Evolutionary conservation across 2,113 vertebrate species (phyloP).

Genomic region (Bubo blakistoni): DNA sequence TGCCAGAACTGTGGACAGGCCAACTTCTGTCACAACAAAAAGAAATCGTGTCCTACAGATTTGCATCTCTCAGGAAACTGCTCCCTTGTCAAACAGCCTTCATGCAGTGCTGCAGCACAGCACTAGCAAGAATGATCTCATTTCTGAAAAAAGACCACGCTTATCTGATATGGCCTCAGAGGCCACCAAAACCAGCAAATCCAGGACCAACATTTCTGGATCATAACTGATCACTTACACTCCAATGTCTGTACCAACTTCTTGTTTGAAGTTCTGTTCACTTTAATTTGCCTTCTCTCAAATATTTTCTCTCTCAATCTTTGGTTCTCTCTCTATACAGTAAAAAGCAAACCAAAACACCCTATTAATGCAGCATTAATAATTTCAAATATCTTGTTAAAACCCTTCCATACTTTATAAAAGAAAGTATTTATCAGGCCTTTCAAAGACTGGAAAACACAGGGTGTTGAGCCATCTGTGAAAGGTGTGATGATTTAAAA

Average conservation of each 20-base stretch:
- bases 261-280: background rate
- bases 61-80: background rate
- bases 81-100: background rate
- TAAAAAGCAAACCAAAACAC: background rate
- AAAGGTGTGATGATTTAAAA: constrained; percentile 1
- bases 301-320: background rate
- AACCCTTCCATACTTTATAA: background rate
- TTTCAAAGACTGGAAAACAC: background rate
- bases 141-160: background rate
- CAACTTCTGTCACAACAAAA: background rate
- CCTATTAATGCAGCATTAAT: background rate
- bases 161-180: background rate
- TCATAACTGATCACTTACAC: background rate
- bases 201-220: background rate
- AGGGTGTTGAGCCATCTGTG: background rate
- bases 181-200: background rate
- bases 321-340: background rate
- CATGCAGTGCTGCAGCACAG: background rate
- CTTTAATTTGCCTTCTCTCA: background rate
- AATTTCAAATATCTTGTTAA: background rate
- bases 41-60: background rate
- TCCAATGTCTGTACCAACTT: background rate
- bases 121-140: background rate
- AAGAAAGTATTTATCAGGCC: background rate
- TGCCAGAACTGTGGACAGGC: background rate